A percentile compares a stretch with the other conserved stretches of the same genome.
phyloP scores from a whole-genome alignment of 2,888 invertebrate genomes.

The Cosmia trapezina region DNA sequence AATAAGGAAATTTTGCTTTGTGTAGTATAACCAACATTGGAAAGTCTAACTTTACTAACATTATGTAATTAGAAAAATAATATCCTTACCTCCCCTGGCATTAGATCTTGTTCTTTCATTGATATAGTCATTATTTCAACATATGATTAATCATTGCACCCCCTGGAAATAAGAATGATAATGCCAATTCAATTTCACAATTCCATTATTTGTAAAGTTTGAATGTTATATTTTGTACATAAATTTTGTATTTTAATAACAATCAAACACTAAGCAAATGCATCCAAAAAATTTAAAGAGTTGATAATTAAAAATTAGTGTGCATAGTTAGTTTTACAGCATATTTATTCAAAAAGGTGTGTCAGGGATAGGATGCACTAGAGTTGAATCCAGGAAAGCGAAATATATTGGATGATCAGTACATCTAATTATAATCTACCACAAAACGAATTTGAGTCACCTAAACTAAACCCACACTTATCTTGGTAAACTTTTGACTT shows the following conservation, averaged over 20 bases:
- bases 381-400: constrained; percentile 2
- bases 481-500: constrained; percentile 35
- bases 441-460: constrained; percentile 51
- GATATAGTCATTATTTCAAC: constrained; percentile 89
- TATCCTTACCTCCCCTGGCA: constrained; percentile 86
- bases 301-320: neutral
- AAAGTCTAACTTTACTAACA: neutral
- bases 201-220: neutral
- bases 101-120: constrained; percentile 89
- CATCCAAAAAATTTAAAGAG: neutral
- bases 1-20: neutral
- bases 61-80: constrained; percentile 6
- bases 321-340: neutral
- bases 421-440: constrained; percentile 52
- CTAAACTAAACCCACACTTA: constrained; percentile 47
- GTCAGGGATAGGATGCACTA: neutral
- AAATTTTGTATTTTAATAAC: neutral
- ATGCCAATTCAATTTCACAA: neutral
- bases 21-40: neutral
- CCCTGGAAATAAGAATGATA: constrained; percentile 70
- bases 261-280: neutral
- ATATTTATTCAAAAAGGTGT: constrained; percentile 19
- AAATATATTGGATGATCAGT: constrained; percentile 38
- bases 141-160: constrained; percentile 85
- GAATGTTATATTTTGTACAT: neutral